phyloP scores from a whole-genome alignment of 2,888 invertebrate species.

The Synanthedon myopaeformis region DNA sequence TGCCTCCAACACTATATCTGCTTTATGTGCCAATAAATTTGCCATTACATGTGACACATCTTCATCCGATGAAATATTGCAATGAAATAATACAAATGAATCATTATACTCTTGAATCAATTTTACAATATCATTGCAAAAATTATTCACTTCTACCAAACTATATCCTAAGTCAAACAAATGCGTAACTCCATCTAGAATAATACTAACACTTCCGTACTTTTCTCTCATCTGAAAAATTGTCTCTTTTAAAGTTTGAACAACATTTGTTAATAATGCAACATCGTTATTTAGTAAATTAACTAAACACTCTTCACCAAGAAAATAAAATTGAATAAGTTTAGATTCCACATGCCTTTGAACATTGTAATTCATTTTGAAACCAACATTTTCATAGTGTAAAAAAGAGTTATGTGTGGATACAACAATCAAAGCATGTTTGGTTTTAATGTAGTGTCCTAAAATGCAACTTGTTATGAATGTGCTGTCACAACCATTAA shows the following conservation, averaged over 20 bases:
- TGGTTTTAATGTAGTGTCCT: conserved; percentile 71
- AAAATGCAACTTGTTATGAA: conserved; percentile 78
- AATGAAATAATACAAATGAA: conserved; percentile 63
- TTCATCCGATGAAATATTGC: conserved; percentile 69
- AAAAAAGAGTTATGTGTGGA: conserved; percentile 77
- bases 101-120: conserved; percentile 32
- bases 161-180: conserved; percentile 74
- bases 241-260: conserved; percentile 44
- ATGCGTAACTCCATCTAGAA: conserved; percentile 81
- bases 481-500: conserved; percentile 77
- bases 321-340: conserved; percentile 34
- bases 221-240: conserved; percentile 37
- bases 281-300: conserved; percentile 25
- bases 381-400: conserved; percentile 81
- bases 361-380: conserved; percentile 80
- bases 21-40: conserved; percentile 72
- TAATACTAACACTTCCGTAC: conserved; percentile 60
- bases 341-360: conserved; percentile 51
- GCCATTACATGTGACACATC: conserved; percentile 71
- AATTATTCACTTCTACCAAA: conserved; percentile 58
- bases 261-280: conserved; percentile 42
- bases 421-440: conserved; percentile 72
- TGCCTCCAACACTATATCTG: conserved; percentile 73
- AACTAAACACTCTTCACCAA: conserved; percentile 32
- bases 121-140: conserved; percentile 57